Base-by-base conservation (phyloP, 1,140 invertebrate genomes). In the Diorhabda sublineata region DNA sequence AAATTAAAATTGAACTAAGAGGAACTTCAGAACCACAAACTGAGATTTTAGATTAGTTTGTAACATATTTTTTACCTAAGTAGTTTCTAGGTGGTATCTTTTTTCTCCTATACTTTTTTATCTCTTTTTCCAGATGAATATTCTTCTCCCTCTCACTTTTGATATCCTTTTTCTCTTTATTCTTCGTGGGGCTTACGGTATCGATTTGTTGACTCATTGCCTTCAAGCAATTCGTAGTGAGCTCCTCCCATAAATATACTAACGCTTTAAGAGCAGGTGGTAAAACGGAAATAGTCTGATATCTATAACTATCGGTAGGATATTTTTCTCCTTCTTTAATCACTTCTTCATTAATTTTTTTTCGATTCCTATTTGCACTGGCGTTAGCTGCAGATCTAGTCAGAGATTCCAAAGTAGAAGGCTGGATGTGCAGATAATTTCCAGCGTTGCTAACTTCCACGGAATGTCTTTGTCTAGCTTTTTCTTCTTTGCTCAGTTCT, bases 221-320 rank as follows among this genome's bases (percentile, higher is more conserved):
- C 75, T 89, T 87, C 0, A 92, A 81, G 73, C 87, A 89, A 74
- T 86, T 89, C 6, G 83, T 80, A 58, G 89, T 90, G n/a, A 97
- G 82, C 71, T 95, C 91, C 77, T 97, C 94, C 96, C 95, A 98
- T 4, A 98, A 82, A 69, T 91, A 88, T 3, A 93, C 90, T 4
- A 94, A 80, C 81, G 89, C 88, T 77, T 94, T 92, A 4, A 98
- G 80, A 0, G 96, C 94, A 0, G 94, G 92, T 3, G 95, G 95
- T 57, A 97, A 77, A 1, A 91, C 90, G 56, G 87, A 87, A 7
- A 90, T 87, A 0, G 90, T 89, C 43, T 89, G 84, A 73, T 84
- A 83, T 69, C 45, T 42, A 41, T 68, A 45, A 41, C 45, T 57
- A 45, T 77, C 76, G 2, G 43, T 59, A 45, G 42, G 9, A 64